Evolutionary conservation across 2,888 invertebrate genomes (phyloP).

Genomic region (Eristalis arbustorum): DNA sequence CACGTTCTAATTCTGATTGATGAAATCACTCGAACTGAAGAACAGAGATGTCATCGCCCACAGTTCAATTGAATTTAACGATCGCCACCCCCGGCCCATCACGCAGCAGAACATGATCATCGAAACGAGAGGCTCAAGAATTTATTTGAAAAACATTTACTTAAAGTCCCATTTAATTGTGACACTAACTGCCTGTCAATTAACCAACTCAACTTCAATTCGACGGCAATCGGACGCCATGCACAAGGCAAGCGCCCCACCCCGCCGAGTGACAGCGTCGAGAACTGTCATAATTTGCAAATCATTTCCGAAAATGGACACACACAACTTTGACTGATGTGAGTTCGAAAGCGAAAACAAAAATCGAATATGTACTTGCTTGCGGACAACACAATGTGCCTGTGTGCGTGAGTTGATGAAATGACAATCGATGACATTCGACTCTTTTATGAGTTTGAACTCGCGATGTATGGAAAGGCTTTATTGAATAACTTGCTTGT

Average conservation of each 20-base stretch:
- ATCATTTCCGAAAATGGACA: slow-evolving; percentile 40
- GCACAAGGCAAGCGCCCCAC: background rate
- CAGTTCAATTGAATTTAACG: slow-evolving; percentile 58
- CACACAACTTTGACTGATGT: slow-evolving; percentile 9
- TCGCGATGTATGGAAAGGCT: slow-evolving; percentile 31
- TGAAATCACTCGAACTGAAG: slow-evolving; percentile 32
- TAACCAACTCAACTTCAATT: slow-evolving; percentile 30
- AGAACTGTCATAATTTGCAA: slow-evolving; percentile 37
- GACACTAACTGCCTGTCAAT: slow-evolving; percentile 53
- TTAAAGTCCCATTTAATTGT: slow-evolving; percentile 43
- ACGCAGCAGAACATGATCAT: background rate
- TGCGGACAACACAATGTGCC: no score
- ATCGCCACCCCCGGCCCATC: background rate
- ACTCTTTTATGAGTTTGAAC: slow-evolving; percentile 31
- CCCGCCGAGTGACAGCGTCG: background rate
- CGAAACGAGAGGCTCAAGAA: slow-evolving; percentile 15
- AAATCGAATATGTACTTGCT: background rate
- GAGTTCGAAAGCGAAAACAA: background rate
- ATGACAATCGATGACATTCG: slow-evolving; percentile 31
- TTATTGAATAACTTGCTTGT: slow-evolving; percentile 23
- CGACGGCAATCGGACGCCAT: background rate
- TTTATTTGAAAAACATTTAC: slow-evolving; percentile 55
- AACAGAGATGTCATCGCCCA: slow-evolving; percentile 35
- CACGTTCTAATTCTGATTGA: slow-evolving; percentile 6
- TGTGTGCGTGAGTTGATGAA: background rate